A percentile compares a stretch with the other conserved stretches of the same genome.
Evolutionary conservation across 1,140 invertebrate genomes (phyloP).

Genomic region (Drosophila truncata): DNA sequence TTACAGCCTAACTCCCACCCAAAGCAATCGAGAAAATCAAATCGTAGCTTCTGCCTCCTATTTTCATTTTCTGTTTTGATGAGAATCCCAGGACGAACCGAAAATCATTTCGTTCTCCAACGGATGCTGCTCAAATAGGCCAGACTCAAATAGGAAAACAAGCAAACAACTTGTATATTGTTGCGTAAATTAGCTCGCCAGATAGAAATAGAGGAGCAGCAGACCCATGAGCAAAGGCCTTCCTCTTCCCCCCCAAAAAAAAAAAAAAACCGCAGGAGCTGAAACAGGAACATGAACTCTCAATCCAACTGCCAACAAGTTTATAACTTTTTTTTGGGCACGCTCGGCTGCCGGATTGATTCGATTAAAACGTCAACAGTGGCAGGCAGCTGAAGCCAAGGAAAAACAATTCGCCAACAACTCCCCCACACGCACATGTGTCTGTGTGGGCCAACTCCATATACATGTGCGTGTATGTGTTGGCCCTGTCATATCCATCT

Average conservation of each 20-base stretch:
- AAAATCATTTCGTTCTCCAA: conserved; percentile 57
- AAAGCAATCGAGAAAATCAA: conserved; percentile 3
- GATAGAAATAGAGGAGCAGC: conserved; percentile 44
- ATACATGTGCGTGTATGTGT: conserved; percentile 22
- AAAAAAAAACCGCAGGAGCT: conserved; percentile 13
- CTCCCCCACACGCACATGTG: conserved; percentile 30
- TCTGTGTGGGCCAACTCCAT: conserved; percentile 10
- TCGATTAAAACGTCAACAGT: conserved; percentile 82
- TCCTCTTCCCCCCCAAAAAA: neutral
- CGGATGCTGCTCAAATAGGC: conserved; percentile 16
- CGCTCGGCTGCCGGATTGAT: conserved; percentile 66
- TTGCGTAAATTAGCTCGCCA: conserved; percentile 69
- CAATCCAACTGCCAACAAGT: conserved; percentile 70
- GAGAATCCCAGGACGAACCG: conserved; percentile 2
- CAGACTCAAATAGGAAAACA: conserved; percentile 27
- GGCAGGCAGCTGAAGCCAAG: conserved; percentile 43
- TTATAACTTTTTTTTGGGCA: conserved; percentile 68
- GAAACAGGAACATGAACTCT: conserved; percentile 32
- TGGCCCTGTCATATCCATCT: conserved; percentile 78
- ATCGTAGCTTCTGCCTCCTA: conserved; percentile 17
- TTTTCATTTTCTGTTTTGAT: conserved; percentile 47
- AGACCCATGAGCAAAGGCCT: conserved; percentile 7
- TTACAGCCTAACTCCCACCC: neutral
- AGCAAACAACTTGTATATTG: conserved; percentile 61
- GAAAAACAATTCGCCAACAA: conserved; percentile 68